A percentile compares a stretch with the other conserved stretches of the same genome.
Conservation (phyloP, 2,888 invertebrate species). For the Chloroclysta siterata region DNA sequence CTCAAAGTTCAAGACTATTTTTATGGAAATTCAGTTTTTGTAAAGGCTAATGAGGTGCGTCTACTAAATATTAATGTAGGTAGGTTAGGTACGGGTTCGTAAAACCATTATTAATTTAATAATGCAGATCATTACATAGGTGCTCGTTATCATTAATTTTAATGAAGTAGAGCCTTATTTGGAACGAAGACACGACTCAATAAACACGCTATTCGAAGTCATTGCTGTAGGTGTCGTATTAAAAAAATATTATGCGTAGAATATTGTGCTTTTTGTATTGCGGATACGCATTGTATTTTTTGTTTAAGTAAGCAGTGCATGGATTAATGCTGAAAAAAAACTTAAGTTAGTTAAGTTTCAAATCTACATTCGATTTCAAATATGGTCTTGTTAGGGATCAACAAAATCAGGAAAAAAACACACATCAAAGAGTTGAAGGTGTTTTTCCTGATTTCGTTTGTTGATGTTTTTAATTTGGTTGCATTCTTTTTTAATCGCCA, state of each 20-base stretch:
- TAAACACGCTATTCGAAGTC: slow-evolving; percentile 2
- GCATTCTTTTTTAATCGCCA: background rate
- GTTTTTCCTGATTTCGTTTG: too few relatives aligned
- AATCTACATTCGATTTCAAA: too few relatives aligned
- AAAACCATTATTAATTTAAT: slow-evolving; percentile 31
- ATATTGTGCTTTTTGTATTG: background rate
- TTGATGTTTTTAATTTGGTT: too few relatives aligned
- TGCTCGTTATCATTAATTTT: slow-evolving; percentile 20
- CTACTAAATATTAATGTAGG: slow-evolving; percentile 15
- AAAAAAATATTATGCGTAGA: background rate
- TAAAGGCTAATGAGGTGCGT: slow-evolving; percentile 20
- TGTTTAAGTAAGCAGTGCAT: too few relatives aligned
- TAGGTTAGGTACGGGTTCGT: slow-evolving; percentile 14
- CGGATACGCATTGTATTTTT: too few relatives aligned
- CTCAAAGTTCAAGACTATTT: slow-evolving; percentile 42
- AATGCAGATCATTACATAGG: slow-evolving; percentile 24
- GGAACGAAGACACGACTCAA: slow-evolving; percentile 12
- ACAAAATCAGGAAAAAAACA: too few relatives aligned
- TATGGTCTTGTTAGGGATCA: too few relatives aligned
- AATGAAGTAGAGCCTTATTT: slow-evolving; percentile 10
- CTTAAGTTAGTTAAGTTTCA: too few relatives aligned
- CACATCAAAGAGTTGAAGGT: too few relatives aligned
- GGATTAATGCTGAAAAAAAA: too few relatives aligned
- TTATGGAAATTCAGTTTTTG: slow-evolving; percentile 40
- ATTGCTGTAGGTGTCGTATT: background rate